A percentile compares a stretch with the other conserved stretches of the same genome.
Evolutionary conservation across 2,113 vertebrate species (phyloP).

Genomic region (Lepus timidus): DNA sequence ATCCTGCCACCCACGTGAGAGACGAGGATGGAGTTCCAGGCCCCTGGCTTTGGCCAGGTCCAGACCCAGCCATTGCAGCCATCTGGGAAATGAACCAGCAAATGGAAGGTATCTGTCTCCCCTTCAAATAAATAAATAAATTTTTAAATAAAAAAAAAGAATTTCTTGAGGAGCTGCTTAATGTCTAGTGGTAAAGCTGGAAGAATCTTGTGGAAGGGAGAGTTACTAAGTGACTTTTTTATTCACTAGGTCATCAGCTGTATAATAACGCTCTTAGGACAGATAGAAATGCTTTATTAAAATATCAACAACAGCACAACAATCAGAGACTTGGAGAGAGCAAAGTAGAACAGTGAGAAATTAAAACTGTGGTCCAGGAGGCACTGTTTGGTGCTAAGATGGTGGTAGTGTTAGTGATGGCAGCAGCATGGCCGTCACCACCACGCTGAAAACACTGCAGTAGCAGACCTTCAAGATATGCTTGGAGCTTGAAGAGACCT

Average conservation of each 20-base stretch:
- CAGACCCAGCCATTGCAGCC: no score
- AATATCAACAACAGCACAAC: constrained; percentile 31
- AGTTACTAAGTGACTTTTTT: constrained; percentile 61
- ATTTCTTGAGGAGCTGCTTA: background rate
- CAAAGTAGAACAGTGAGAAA: constrained; percentile 29
- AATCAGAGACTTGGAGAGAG: background rate
- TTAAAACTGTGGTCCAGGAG: background rate
- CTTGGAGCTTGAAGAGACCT: constrained; percentile 95
- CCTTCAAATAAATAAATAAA: no score
- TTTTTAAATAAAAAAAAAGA: background rate
- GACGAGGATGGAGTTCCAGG: no score
- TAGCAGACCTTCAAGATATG: constrained; percentile 96
- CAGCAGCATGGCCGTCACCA: constrained; percentile 90
- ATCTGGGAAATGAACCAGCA: no score
- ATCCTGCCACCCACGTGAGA: no score
- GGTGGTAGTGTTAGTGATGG: constrained; percentile 88
- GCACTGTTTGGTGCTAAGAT: constrained; percentile 84
- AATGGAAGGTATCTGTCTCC: no score
- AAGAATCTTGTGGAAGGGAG: background rate
- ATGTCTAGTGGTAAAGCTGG: constrained; percentile 7
- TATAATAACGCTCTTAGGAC: constrained; percentile 10
- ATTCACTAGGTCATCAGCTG: constrained; percentile 31
- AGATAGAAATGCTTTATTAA: background rate
- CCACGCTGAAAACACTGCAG: constrained; percentile 95
- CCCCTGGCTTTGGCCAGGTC: no score